A percentile compares a stretch with the other conserved stretches of the same genome.
phyloP scores from a whole-genome alignment of 2,113 vertebrate species.

The Phalacrocorax carbo region DNA sequence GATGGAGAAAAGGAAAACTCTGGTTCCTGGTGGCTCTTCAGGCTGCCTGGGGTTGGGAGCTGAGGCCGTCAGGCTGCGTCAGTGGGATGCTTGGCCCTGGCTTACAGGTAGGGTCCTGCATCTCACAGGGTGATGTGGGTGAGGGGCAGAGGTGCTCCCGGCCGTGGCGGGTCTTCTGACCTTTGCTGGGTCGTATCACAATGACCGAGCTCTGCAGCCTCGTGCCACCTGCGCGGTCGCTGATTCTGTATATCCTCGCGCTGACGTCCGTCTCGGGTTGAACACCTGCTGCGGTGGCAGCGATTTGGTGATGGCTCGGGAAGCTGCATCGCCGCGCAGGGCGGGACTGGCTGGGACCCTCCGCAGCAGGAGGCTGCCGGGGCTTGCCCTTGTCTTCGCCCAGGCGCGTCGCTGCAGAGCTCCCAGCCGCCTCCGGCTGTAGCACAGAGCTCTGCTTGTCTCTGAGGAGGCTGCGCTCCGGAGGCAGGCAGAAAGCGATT shows the following conservation, averaged over 20 bases:
- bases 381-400: not conserved
- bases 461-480: not conserved
- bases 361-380: accelerated
- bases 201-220: not conserved
- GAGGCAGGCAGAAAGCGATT: not conserved
- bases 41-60: not conserved
- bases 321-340: not conserved
- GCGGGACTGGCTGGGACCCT: not conserved
- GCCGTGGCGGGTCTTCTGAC: not conserved
- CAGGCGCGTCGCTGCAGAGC: not conserved
- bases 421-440: not conserved
- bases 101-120: not conserved
- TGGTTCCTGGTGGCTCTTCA: not conserved
- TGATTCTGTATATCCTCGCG: not conserved
- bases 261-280: not conserved
- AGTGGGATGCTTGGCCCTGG: not conserved
- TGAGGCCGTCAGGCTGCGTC: not conserved
- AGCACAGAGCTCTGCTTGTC: not conserved
- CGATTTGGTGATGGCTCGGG: not conserved
- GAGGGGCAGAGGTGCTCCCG: not conserved
- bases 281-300: not conserved
- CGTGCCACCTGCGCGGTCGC: not conserved
- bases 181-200: not conserved
- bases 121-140: not conserved
- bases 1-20: not conserved